Evolutionary conservation across 2,113 vertebrate species (phyloP), one percentile per base, ranked within the genome.

Genomic region (Glareola pratincola): DNA sequence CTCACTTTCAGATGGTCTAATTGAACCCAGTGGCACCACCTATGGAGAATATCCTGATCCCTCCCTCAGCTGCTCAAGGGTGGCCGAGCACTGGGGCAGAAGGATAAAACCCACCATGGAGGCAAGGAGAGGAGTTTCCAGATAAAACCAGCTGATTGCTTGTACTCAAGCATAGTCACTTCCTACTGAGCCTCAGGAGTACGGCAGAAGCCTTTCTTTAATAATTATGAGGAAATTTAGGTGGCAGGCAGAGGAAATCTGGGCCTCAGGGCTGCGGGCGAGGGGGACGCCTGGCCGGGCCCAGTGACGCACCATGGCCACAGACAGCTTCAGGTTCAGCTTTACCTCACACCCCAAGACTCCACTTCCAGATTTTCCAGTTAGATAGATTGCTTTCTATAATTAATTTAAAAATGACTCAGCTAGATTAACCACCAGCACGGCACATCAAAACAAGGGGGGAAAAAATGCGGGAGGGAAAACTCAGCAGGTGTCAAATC

Each of bases 281-380:
- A 32, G 4, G 4, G 4, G 17, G 4, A 39, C 1, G 8, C 11
- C 8, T 5, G 1, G 8, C 21, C 19, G 4, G 39, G 18, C n/a
- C n/a, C 39, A 14, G 51, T 14, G 17, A 12, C 68, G 71, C 9
- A 1, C 20, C 68, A 39, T 12, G 29, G 27, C 34, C 1, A 2
- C 45, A 47, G 34, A 12, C 32, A 21, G 53, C 83, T 92, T 56
- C 27, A 36, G 85, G 79, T 51, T 30, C 68, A 76, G 59, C 53
- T 92, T 87, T 43, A 54, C 84, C 82, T 86, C 21, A 50, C 68
- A 45, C 90, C 87, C 54, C 48, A 47, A 80, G 68, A 47, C 50
- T 64, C 45, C 34, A 18, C 14, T 48, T 48, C 23, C 45, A 57
- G 69, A 22, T 36, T 66, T 81, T 66, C 13, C 54, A 87, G 7